These are phyloP conservation scores for Agrypnia vestita DNA, from an alignment of 1,140 invertebrate species.

Conservation along the genomic window DNA sequence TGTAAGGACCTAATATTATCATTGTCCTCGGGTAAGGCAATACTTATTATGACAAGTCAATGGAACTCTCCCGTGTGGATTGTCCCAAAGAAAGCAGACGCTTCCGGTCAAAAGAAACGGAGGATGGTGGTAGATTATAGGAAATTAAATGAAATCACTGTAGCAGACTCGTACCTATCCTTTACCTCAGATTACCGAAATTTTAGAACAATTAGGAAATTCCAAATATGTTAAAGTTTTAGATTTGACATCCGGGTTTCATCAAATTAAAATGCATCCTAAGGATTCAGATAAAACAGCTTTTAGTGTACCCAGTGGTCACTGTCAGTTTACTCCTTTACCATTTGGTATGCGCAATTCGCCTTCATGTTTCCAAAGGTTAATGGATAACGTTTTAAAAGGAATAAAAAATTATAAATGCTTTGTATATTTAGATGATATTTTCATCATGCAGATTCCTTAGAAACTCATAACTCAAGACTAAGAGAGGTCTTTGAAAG, in stretches of 20 bases:
- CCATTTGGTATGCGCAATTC: constrained; percentile 65
- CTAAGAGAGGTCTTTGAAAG: constrained; percentile 65
- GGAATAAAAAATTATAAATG: constrained; percentile 55
- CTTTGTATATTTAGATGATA: constrained; percentile 70
- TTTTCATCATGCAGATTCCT: constrained; percentile 57
- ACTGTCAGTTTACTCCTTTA: constrained; percentile 61
- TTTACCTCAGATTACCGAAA: constrained; percentile 70
- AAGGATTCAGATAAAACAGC: constrained; percentile 66
- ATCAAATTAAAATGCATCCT: constrained; percentile 63
- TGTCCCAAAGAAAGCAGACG: too few species aligned
- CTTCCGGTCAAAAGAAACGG: too few species aligned
- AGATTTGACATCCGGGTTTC: constrained; percentile 64
- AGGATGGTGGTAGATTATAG: too few species aligned
- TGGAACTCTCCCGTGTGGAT: too few species aligned
- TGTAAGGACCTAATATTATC: too few species aligned
- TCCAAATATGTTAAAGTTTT: constrained; percentile 63
- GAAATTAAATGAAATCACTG: constrained; percentile 64
- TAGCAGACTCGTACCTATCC: constrained; percentile 71
- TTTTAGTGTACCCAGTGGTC: constrained; percentile 62
- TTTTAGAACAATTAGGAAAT: constrained; percentile 63
- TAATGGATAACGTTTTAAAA: constrained; percentile 62
- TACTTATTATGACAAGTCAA: too few species aligned
- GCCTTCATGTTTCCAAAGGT: constrained; percentile 64
- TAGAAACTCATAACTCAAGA: constrained; percentile 66
- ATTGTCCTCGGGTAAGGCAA: too few species aligned